These are phyloP conservation scores for Channa striata DNA, from an alignment of 2,797 vertebrate genomes.

Conservation along the genomic window DNA sequence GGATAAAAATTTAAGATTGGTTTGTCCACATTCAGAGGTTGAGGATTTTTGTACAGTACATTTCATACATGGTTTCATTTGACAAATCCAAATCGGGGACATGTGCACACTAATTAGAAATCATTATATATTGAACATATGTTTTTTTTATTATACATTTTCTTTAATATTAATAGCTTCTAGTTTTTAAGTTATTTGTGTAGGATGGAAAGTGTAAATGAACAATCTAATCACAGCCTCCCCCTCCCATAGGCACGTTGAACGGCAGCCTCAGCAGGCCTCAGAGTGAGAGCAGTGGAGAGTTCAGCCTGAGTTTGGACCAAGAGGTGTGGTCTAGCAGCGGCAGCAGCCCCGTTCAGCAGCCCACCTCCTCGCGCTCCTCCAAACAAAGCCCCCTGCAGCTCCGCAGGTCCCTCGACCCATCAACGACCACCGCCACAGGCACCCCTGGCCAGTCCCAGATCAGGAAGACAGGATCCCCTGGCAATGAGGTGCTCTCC, in stretches of 20 bases:
- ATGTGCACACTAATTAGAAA: neutral
- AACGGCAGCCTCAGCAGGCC: constrained; percentile 90
- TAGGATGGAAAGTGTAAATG: neutral
- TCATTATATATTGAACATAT: neutral
- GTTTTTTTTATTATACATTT: neutral
- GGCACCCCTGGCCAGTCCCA: constrained; percentile 67
- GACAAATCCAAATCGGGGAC: neutral
- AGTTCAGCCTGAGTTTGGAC: constrained; percentile 93
- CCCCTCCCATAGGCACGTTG: constrained; percentile 81
- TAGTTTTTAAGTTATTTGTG: too few species aligned
- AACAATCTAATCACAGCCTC: neutral
- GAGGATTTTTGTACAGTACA: neutral
- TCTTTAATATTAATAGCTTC: too few species aligned
- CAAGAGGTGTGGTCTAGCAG: constrained; percentile 94
- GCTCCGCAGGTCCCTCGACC: constrained; percentile 82
- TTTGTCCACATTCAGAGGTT: constrained; percentile 13
- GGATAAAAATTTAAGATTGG: neutral
- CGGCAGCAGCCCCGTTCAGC: constrained; percentile 92
- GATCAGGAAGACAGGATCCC: constrained; percentile 82
- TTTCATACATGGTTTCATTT: neutral
- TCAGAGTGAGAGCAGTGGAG: constrained; percentile 97
- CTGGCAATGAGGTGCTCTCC: constrained; percentile 90
- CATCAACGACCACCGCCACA: constrained; percentile 43
- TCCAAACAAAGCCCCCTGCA: constrained; percentile 90
- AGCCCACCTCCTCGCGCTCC: constrained; percentile 83